A percentile compares a stretch with the other conserved stretches of the same genome.
These are phyloP conservation scores for Tachysurus fulvidraco DNA, from an alignment of 2,113 vertebrate species.

Conservation along the genomic window DNA sequence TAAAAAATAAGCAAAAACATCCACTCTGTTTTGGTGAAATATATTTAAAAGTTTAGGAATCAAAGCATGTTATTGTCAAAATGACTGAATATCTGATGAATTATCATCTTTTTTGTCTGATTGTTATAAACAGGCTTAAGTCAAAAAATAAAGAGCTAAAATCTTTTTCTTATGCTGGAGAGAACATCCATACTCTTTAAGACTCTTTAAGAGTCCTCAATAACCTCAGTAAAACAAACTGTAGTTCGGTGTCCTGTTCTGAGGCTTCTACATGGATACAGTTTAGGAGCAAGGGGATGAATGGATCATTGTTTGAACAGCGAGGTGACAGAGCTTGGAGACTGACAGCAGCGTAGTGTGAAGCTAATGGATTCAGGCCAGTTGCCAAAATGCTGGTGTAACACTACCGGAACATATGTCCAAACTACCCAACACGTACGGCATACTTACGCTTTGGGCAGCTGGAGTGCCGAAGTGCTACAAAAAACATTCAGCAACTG, in stretches of 20 bases:
- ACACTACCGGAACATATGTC: slow-evolving; percentile 37
- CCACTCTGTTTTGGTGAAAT: not conserved
- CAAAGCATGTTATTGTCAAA: not conserved
- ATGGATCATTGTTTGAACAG: slow-evolving; percentile 36
- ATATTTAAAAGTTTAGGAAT: not conserved
- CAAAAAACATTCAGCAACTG: slow-evolving; percentile 42
- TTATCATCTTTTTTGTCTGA: not conserved
- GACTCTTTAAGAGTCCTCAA: not conserved
- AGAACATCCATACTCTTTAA: slow-evolving; percentile 13
- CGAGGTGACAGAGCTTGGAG: slow-evolving; percentile 29
- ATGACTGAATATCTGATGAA: no score
- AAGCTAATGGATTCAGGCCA: slow-evolving; percentile 44
- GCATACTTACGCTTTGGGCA: slow-evolving; percentile 39
- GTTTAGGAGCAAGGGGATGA: not conserved
- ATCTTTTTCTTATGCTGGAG: not conserved
- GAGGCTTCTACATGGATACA: not conserved
- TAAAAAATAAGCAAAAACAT: not conserved
- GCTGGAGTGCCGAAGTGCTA: slow-evolving; percentile 29
- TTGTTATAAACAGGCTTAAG: not conserved
- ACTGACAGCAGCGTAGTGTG: slow-evolving; percentile 43
- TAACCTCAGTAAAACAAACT: slow-evolving; percentile 1
- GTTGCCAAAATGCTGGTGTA: slow-evolving; percentile 38
- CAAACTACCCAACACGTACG: slow-evolving; percentile 32
- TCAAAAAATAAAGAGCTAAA: not conserved
- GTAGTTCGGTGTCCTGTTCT: not conserved